Base-by-base conservation (phyloP, 1,140 invertebrate genomes). In the Lasioglossum albipes region DNA sequence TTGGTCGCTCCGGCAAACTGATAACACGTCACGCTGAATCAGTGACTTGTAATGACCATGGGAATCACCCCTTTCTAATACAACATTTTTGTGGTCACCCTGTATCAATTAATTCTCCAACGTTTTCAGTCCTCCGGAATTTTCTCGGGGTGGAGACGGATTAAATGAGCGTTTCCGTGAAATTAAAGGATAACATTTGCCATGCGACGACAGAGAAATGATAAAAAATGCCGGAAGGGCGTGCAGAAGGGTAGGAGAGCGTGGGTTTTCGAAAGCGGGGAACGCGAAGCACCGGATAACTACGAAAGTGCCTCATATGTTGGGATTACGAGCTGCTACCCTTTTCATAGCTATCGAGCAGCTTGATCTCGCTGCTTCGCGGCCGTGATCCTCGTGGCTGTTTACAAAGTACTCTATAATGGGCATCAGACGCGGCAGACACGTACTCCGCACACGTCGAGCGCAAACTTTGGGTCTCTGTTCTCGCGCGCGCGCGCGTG, bases 231-330 rank as follows among this genome's bases (percentile, higher is more conserved):
- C 18, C 7, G 20, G 10, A 31, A 62, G 57, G 9, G 20, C 9
- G 12, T 49, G 45, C 13, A 0, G 45, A 13, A 49, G 9, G 42
- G 6, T 45, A 10, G 52, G 12, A 10, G 9, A 22, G 7, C 7
- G 41, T 0, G 57, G 10, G 12, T 61, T 66, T 79, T 80, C 18
- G 68, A 61, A 68, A 64, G 62, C 59, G 59, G 42, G 61, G 62
- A 71, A 69, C 54, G 22, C 69, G 42, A 70, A 20, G 68, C 20
- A 49, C 75, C 18, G 54, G 61, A 36, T 67, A 72, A 54, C 61
- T 70, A 68, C 62, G 81, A 75, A 66, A 20, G 20, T 62, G 89
- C 62, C 84, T 75, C 85, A 85, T 85, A 84, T 73, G 74, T 82
- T 41, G n/a, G 65, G 74, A 85, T 85, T 85, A 82, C 59, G 59